These are phyloP conservation scores for Lepus townsendii DNA, from an alignment of 2,797 vertebrate species.

Conservation along the genomic window DNA sequence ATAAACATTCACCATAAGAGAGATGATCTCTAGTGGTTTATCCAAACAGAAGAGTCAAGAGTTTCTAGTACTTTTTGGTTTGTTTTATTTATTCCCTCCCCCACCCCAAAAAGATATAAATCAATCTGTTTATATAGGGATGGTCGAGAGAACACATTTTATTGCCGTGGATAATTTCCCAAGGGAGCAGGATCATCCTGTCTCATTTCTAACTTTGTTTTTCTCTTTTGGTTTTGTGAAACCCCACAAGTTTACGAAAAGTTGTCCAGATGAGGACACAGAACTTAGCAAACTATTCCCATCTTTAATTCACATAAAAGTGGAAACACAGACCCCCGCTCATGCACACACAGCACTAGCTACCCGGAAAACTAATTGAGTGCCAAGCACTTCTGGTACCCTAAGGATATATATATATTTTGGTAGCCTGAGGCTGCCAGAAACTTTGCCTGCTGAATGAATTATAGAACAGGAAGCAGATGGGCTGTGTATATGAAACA, in stretches of 20 bases:
- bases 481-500: conserved; percentile 92
- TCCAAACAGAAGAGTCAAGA: conserved; percentile 69
- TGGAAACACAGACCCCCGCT: conserved; percentile 18
- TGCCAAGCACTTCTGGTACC: conserved; percentile 80
- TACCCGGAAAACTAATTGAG: conserved; percentile 74
- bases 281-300: conserved; percentile 63
- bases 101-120: conserved; percentile 70
- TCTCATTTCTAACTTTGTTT: conserved; percentile 62
- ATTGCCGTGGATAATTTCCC: conserved; percentile 76
- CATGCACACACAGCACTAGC: conserved; percentile 42
- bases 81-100: conserved; percentile 76
- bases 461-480: conserved; percentile 93
- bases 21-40: conserved; percentile 51
- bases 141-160: conserved; percentile 78
- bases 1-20: conserved; percentile 68
- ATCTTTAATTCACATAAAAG: conserved; percentile 78
- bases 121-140: conserved; percentile 81
- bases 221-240: conserved; percentile 71
- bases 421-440: conserved; percentile 87
- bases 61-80: conserved; percentile 71
- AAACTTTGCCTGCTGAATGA: conserved; percentile 91
- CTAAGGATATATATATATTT: conserved; percentile 72
- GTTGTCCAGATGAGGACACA: conserved; percentile 77
- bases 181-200: conserved; percentile 62
- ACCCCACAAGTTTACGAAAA: conserved; percentile 72